phyloP scores from a whole-genome alignment of 1,140 invertebrate species.

The Dermatophagoides farinae region DNA sequence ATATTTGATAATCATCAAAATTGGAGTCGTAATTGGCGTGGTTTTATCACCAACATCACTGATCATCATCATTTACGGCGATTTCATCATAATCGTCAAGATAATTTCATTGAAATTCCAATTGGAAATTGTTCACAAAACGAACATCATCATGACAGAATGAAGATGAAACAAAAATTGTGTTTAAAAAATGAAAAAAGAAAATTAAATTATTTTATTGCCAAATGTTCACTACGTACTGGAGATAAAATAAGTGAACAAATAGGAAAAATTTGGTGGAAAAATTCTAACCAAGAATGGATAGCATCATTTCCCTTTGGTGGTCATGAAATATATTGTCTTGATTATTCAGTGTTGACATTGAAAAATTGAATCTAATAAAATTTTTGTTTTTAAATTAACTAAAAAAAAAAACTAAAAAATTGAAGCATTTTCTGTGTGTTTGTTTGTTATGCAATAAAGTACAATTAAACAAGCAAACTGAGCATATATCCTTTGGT shows the following conservation, averaged over 20 bases:
- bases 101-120: neutral
- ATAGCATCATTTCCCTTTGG: conserved; percentile 8
- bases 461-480: conserved; percentile 27
- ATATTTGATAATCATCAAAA: neutral
- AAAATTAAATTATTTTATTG: conserved; percentile 6
- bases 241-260: conserved; percentile 5
- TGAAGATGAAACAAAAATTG: too few relatives aligned
- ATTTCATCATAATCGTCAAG: neutral
- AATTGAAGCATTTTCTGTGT: neutral
- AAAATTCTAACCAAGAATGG: conserved; percentile 1
- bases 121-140: too few relatives aligned
- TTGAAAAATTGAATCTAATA: neutral
- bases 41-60: neutral
- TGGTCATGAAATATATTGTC: conserved; percentile 7
- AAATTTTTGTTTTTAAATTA: neutral
- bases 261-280: conserved; percentile 9
- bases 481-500: conserved; percentile 47
- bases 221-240: neutral
- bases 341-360: conserved; percentile 9
- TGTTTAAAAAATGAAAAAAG: too few relatives aligned
- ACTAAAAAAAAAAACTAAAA: neutral
- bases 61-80: neutral
- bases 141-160: too few relatives aligned
- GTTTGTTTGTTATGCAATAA: neutral
- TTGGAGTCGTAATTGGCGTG: conserved; percentile 5